Percentiles rank a stretch among this genome's conserved stretches.
Conservation (phyloP, 2,888 invertebrate species). For the Ceramica pisi region DNA sequence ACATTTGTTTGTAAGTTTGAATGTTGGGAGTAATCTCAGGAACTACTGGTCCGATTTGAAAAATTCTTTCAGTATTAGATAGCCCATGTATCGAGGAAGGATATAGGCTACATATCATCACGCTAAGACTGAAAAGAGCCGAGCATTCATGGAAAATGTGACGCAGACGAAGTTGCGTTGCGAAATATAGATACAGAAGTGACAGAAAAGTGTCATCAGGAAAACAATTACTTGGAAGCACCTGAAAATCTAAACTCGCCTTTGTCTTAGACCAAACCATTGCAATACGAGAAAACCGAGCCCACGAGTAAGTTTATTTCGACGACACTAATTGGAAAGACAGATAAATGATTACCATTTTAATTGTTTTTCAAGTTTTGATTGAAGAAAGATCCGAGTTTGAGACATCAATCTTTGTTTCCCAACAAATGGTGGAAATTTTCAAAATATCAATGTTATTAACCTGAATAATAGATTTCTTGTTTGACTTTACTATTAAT, state of each 20-base stretch:
- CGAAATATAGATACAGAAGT: too few species aligned
- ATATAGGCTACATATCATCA: too few species aligned
- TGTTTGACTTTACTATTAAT: constrained; percentile 31
- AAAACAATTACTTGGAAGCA: background rate
- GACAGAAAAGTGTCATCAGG: too few species aligned
- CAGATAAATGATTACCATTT: constrained; percentile 80
- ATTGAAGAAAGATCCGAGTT: constrained; percentile 67
- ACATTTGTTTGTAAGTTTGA: too few species aligned
- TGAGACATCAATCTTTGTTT: constrained; percentile 61
- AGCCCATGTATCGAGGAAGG: too few species aligned
- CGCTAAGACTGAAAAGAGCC: too few species aligned
- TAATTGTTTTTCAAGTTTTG: constrained; percentile 80
- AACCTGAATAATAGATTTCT: constrained; percentile 44
- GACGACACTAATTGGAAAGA: constrained; percentile 77
- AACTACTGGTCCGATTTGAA: too few species aligned
- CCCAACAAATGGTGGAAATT: constrained; percentile 25
- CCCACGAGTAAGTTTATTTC: constrained; percentile 75
- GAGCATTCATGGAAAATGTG: too few species aligned
- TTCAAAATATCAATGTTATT: constrained; percentile 45
- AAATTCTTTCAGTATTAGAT: too few species aligned
- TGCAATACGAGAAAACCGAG: constrained; percentile 68
- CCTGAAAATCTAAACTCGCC: background rate
- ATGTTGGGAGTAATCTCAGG: too few species aligned
- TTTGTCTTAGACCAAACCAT: constrained; percentile 53
- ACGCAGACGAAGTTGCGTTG: too few species aligned